Conservation (phyloP, 2,797 vertebrate genomes). For the Adrianichthys oophorus region DNA sequence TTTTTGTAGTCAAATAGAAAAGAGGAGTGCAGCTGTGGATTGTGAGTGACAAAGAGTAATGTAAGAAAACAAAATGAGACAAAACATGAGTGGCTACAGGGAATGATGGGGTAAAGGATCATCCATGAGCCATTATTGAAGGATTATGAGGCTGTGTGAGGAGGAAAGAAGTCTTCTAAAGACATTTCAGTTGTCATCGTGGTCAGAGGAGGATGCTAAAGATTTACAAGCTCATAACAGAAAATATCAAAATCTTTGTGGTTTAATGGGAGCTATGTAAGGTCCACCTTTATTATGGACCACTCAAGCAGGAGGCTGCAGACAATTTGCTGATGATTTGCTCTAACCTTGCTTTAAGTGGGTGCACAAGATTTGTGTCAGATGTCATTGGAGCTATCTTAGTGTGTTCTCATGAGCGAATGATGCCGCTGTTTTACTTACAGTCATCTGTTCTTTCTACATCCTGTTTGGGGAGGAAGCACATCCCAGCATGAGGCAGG, state of each 20-base stretch:
- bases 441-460: background rate
- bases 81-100: background rate
- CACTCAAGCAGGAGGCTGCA: conserved; percentile 59
- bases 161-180: conserved; percentile 13
- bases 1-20: conserved; percentile 30
- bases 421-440: conserved; percentile 12
- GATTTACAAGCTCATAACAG: conserved; percentile 53
- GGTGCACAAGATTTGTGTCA: conserved; percentile 41
- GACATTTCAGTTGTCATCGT: conserved; percentile 25
- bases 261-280: conserved; percentile 63
- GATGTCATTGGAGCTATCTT: conserved; percentile 15
- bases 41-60: conserved; percentile 27
- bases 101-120: conserved; percentile 9
- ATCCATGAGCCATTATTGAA: conserved; percentile 19
- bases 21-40: conserved; percentile 30
- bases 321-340: conserved; percentile 46
- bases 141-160: conserved; percentile 24
- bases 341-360: conserved; percentile 35
- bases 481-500: conserved; percentile 8
- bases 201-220: conserved; percentile 46
- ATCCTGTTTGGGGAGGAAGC: conserved; percentile 14
- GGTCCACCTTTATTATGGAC: conserved; percentile 67
- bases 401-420: conserved; percentile 4
- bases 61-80: conserved; percentile 1
- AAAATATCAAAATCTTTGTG: conserved; percentile 49